Base-by-base conservation (phyloP, 2,797 vertebrate genomes). In the Glyptemys insculpta region DNA sequence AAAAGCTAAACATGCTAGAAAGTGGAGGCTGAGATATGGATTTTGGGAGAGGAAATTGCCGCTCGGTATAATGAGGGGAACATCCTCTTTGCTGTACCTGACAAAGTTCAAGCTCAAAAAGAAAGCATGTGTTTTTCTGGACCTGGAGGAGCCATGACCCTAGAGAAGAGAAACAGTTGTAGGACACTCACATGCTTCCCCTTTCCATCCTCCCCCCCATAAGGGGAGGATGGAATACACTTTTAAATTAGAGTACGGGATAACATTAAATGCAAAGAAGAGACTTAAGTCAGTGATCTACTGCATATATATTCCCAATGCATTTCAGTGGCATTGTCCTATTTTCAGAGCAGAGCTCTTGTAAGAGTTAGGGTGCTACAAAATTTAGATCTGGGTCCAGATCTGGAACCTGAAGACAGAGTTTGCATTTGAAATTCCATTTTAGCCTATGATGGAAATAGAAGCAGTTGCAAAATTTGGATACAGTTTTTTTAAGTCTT, bases 351-450 rank as follows among this genome's bases (percentile, higher is more conserved):
- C 84, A 88, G 89, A 72, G 54, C 88, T 47, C 52, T 54, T 37
- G 15, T 49, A 54, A 81, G 72, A 74, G 93, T 80, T 84, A 90
- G 86, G 74, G 41, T 19, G 56, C 72, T 44, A 93, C 19, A 89
- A 92, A 95, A 92, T 85, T 94, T 86, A 88, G 83, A 85, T 95
- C 85, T 89, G 92, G 72, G 37, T 27, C 21, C 68, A 72, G 37
- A 10, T 41, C 31, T 62, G 59, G 59, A 62, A 62, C 15, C 14
- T n/a, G 59, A 62, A 34, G 31, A 18, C 59, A 62, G 31, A n/a
- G 31, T 62, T 18, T 41, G 68, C 10, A 72, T 72, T 72, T 72
- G 37, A 41, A 41, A 37, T 41, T 72, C n/a, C 19, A 11, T 9
- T 72, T 25, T 74, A 27, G 37, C 62, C 62, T n/a, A n/a, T 65